These are phyloP conservation scores for Lichenostomus cassidix DNA, from an alignment of 2,113 vertebrate genomes.

Conservation along the genomic window DNA sequence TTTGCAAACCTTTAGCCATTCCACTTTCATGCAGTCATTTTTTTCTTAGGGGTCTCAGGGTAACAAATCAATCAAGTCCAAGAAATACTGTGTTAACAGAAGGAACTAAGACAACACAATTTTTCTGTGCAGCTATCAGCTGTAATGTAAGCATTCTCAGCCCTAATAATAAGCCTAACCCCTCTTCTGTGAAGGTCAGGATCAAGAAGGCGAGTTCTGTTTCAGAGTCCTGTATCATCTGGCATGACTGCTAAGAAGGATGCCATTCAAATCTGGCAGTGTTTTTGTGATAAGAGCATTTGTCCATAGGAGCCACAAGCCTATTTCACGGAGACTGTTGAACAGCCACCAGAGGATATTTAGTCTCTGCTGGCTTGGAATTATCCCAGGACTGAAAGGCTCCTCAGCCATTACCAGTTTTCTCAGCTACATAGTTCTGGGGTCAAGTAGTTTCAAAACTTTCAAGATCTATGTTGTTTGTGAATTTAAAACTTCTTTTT, in stretches of 20 bases:
- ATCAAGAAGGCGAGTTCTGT: constrained; percentile 22
- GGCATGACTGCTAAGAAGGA: constrained; percentile 27
- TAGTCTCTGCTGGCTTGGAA: constrained; percentile 33
- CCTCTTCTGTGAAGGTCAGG: constrained; percentile 21
- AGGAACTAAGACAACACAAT: background rate
- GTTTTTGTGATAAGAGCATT: constrained; percentile 41
- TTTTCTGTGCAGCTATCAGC: constrained; percentile 11
- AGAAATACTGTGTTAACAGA: constrained; percentile 14
- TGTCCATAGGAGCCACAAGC: constrained; percentile 41
- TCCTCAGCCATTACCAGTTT: background rate
- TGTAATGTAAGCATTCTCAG: constrained; percentile 25
- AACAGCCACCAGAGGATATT: constrained; percentile 23
- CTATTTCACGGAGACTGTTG: constrained; percentile 33
- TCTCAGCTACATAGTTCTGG: background rate
- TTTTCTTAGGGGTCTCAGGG: background rate
- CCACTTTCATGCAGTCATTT: background rate
- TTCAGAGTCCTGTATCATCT: constrained; percentile 34
- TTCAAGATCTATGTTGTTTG: background rate
- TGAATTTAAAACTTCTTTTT: background rate
- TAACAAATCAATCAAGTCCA: constrained; percentile 15
- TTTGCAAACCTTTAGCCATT: background rate
- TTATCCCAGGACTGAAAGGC: background rate
- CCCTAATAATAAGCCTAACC: constrained; percentile 35
- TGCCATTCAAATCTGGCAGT: constrained; percentile 39
- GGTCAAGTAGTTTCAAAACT: background rate